Evolutionary conservation across 2,113 vertebrate genomes (phyloP).

Genomic region (Puma concolor): DNA sequence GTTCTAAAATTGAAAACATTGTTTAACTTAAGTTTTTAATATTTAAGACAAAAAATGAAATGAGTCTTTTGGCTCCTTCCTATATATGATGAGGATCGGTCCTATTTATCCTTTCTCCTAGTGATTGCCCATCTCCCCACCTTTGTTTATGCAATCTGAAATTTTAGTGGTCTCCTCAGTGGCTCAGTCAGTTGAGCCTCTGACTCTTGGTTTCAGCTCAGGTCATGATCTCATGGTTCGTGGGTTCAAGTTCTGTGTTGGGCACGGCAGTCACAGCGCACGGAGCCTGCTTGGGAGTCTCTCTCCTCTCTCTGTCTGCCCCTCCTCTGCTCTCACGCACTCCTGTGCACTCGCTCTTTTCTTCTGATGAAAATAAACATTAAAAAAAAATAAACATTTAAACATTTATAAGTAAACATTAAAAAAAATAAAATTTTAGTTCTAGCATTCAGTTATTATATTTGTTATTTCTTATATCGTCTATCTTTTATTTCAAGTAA

Average conservation of each 20-base stretch:
- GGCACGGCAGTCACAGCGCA: too few species aligned
- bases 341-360: too few species aligned
- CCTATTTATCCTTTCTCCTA: background rate
- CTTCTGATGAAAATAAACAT: too few species aligned
- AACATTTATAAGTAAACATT: too few species aligned
- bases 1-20: constrained; percentile 5
- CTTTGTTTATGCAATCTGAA: background rate
- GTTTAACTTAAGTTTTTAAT: background rate
- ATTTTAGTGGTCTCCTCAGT: background rate
- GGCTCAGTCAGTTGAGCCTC: too few species aligned
- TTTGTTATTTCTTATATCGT: background rate
- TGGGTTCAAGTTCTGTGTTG: too few species aligned
- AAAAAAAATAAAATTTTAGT: background rate
- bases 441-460: background rate
- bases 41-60: background rate
- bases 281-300: too few species aligned
- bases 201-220: too few species aligned
- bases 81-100: background rate
- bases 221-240: too few species aligned
- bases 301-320: too few species aligned
- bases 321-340: too few species aligned
- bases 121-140: background rate
- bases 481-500: constrained; percentile 14
- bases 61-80: background rate
- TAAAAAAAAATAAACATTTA: too few species aligned